Conservation (phyloP, 1,140 invertebrate genomes). For the Physella acuta region DNA sequence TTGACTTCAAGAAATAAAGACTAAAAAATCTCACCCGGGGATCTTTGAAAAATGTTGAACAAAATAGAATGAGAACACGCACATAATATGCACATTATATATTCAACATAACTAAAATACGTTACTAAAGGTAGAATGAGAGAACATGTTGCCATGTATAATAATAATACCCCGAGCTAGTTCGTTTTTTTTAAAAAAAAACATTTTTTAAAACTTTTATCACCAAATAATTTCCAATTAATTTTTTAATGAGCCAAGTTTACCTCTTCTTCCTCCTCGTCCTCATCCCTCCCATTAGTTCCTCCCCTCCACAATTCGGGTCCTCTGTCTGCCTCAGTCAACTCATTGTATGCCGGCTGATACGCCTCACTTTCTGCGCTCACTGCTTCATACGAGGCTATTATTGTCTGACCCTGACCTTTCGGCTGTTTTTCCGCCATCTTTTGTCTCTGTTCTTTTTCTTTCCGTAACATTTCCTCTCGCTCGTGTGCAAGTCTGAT, state of each 20-base stretch:
- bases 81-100: too few relatives aligned
- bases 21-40: too few relatives aligned
- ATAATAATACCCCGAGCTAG: too few relatives aligned
- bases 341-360: conserved; percentile 49
- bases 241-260: background rate
- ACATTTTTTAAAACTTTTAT: conserved; percentile 11
- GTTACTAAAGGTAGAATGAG: too few relatives aligned
- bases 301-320: conserved; percentile 40
- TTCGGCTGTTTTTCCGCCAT: conserved; percentile 30
- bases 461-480: conserved; percentile 54
- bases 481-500: conserved; percentile 64
- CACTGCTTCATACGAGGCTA: conserved; percentile 22
- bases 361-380: conserved; percentile 31
- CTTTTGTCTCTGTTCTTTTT: conserved; percentile 43
- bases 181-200: too few relatives aligned
- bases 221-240: background rate
- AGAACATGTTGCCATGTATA: too few relatives aligned
- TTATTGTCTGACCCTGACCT: conserved; percentile 13
- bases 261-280: conserved; percentile 35
- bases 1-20: too few relatives aligned
- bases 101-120: too few relatives aligned
- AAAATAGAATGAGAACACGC: too few relatives aligned
- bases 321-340: conserved; percentile 53
- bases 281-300: conserved; percentile 32
- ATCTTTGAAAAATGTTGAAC: too few relatives aligned